Evolutionary conservation across 2,888 invertebrate genomes (phyloP).

Genomic region (Hypsopygia costalis): DNA sequence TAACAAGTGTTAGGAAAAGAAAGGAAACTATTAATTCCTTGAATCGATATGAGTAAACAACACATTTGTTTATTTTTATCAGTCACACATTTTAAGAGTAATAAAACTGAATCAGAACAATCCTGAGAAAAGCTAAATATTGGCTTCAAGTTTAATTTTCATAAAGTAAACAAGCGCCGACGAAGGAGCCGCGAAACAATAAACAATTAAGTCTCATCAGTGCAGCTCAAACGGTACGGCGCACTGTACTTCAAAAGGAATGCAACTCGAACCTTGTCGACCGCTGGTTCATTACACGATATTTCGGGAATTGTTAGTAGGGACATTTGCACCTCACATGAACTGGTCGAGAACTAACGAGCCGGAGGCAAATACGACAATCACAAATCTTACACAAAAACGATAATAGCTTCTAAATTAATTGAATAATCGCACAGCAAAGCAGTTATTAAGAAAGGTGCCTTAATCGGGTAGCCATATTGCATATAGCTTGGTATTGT

Average conservation of each 20-base stretch:
- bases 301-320: slow-evolving; percentile 25
- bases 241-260: slow-evolving; percentile 42
- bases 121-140: slow-evolving; percentile 4
- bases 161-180: slow-evolving; percentile 32
- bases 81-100: slow-evolving; percentile 1
- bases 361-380: no score
- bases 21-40: no score
- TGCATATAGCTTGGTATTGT: no score
- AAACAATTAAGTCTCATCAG: slow-evolving; percentile 55
- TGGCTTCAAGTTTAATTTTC: slow-evolving; percentile 31
- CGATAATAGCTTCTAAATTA: no score
- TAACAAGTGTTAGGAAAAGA: no score
- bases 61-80: background rate
- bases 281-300: slow-evolving; percentile 24
- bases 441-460: no score
- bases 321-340: background rate
- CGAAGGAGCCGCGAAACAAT: slow-evolving; percentile 42
- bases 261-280: slow-evolving; percentile 21
- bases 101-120: slow-evolving; percentile 19
- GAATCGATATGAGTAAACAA: background rate
- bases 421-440: no score
- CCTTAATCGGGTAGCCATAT: no score
- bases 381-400: no score
- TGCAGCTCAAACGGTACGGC: slow-evolving; percentile 30
- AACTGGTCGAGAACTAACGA: no score